Conservation (phyloP, 2,888 invertebrate genomes). For the Nomada fucata region DNA sequence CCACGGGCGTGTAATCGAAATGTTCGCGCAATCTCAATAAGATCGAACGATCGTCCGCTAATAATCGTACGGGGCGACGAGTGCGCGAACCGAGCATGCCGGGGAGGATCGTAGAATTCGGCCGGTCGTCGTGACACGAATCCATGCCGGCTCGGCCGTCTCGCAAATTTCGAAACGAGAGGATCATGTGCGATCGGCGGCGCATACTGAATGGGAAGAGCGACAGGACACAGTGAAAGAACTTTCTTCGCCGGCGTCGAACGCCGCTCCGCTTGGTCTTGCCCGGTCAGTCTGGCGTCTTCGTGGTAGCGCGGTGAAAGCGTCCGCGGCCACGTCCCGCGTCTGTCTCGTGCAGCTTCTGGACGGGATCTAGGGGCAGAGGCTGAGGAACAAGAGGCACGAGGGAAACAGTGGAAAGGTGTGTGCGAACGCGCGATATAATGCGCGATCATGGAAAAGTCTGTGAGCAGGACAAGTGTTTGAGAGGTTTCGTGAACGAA, state of each 20-base stretch:
- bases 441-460: conserved; percentile 52
- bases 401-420: neutral
- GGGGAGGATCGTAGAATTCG: neutral
- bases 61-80: too few species aligned
- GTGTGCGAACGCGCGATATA: conserved; percentile 39
- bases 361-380: conserved; percentile 32
- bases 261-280: conserved; percentile 67
- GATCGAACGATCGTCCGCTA: too few species aligned
- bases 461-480: conserved; percentile 32
- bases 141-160: conserved; percentile 23
- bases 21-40: too few species aligned
- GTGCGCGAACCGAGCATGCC: too few species aligned
- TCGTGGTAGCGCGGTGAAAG: conserved; percentile 77
- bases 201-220: conserved; percentile 66
- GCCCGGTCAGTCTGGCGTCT: conserved; percentile 72
- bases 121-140: conserved; percentile 9
- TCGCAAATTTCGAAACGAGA: conserved; percentile 61
- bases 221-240: conserved; percentile 70
- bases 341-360: conserved; percentile 57
- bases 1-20: too few species aligned
- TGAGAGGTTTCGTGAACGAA: conserved; percentile 32
- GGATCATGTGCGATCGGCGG: conserved; percentile 52
- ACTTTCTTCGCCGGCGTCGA: conserved; percentile 78
- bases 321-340: conserved; percentile 52
- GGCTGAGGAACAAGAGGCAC: conserved; percentile 16